Evolutionary conservation across 2,113 vertebrate species (phyloP).

Genomic region (Rhagologus leucostigma): DNA sequence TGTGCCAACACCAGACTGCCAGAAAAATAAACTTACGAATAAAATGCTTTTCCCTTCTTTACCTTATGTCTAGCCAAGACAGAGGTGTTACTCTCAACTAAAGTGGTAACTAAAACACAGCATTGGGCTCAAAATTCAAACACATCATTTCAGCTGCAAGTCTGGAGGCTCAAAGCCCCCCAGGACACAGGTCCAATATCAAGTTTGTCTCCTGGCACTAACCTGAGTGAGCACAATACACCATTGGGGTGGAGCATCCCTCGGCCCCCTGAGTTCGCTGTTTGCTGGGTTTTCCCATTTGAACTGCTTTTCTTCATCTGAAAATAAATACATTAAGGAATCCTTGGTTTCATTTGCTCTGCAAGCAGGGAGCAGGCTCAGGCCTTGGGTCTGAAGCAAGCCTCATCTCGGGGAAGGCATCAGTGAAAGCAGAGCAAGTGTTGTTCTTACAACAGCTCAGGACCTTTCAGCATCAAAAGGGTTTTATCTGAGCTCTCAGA

Average conservation of each 20-base stretch:
- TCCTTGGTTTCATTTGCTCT: neutral
- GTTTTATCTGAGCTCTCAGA: neutral
- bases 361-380: neutral
- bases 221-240: neutral
- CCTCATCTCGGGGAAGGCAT: neutral
- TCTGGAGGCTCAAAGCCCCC: neutral
- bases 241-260: neutral
- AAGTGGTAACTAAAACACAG: neutral
- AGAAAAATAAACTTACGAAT: neutral
- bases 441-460: neutral
- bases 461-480: neutral
- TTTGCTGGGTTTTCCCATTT: neutral
- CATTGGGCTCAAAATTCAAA: neutral
- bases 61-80: neutral
- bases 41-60: neutral
- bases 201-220: neutral
- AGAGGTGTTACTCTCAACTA: neutral
- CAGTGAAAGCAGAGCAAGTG: neutral
- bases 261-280: accelerated
- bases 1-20: neutral
- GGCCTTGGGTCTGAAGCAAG: neutral
- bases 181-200: neutral
- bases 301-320: neutral
- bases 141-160: neutral
- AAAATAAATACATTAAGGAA: neutral